Conservation (phyloP, 2,797 vertebrate genomes). For the Enteromius paludinosus region DNA sequence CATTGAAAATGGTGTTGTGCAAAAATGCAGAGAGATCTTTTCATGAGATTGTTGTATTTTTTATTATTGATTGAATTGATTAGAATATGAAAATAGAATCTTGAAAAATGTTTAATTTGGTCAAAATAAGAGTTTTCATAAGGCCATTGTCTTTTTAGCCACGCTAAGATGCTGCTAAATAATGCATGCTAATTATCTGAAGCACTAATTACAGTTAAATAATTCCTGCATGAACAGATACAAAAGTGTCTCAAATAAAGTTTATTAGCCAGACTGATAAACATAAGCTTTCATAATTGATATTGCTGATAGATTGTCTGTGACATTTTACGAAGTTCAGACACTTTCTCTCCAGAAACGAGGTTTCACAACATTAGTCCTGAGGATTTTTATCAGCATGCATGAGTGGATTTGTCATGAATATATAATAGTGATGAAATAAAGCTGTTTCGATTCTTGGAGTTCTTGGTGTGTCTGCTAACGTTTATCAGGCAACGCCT, state of each 20-base stretch:
- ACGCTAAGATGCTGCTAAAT: slow-evolving; percentile 66
- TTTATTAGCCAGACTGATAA: slow-evolving; percentile 72
- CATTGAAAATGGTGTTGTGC: no score
- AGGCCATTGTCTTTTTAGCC: slow-evolving; percentile 37
- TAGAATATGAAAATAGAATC: neutral
- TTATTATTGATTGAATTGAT: neutral
- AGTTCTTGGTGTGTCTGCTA: slow-evolving; percentile 22
- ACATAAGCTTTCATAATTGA: slow-evolving; percentile 63
- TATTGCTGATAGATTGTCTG: slow-evolving; percentile 44
- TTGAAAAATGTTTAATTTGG: neutral
- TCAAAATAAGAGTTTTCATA: neutral
- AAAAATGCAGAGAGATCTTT: no score
- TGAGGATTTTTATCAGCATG: slow-evolving; percentile 18
- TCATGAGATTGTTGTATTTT: no score
- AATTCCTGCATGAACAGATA: slow-evolving; percentile 67
- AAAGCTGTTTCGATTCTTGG: slow-evolving; percentile 9
- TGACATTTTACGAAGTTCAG: slow-evolving; percentile 29
- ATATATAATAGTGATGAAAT: slow-evolving; percentile 27
- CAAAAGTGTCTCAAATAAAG: slow-evolving; percentile 58
- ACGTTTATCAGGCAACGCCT: slow-evolving; percentile 2
- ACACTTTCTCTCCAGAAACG: neutral
- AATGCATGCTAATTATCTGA: slow-evolving; percentile 67
- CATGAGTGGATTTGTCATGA: slow-evolving; percentile 23
- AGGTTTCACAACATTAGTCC: slow-evolving; percentile 17
- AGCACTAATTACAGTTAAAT: slow-evolving; percentile 67